Evolutionary conservation across 2,888 invertebrate genomes (phyloP), one percentile per base, ranked within the genome.

Genomic region (Erannis defoliaria): DNA sequence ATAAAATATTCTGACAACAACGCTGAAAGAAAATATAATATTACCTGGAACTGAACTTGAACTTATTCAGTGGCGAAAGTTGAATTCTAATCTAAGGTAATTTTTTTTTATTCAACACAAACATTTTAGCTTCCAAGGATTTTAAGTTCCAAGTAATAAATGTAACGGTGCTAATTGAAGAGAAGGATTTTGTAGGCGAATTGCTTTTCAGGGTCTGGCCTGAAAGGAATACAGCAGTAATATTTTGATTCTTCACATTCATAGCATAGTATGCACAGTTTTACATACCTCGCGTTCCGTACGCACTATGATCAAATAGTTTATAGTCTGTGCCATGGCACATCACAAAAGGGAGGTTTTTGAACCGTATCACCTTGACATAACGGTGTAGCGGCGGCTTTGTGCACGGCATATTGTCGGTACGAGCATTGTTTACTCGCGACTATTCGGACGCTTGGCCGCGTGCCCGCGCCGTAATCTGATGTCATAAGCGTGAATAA

Each of bases 341-440:
- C 37, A 18, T 37, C 35, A 10, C 21, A 18, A 9, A 2, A 9
- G 42, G n/a, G 21, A 26, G 42, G 37, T 43, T 51, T 37, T 9
- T 53, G 48, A 54, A 59, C 55, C 33, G 21, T 55, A 51, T 21
- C 38, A 45, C 55, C 45, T 61, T 50, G 55, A 51, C 21, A 55
- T 61, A 61, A 55, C 43, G 55, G 29, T 45, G 46, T 14, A 37
- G 18, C 31, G 55, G 8, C 26, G n/a, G 43, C 26, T 33, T 2
- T 42, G 29, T 5, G 43, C 12, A 26, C 18, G 43, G 19, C 35
- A 35, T 35, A 40, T 16, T 60, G 54, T 29, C 2, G 58, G 21
- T 5, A 33, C 33, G 33, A n/a, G 68, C 69, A 72, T 77, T 79
- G 80, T 81, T 81, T 82, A 81, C 76, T 71, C 64, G 69, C 54